phyloP scores from a whole-genome alignment of 1,140 invertebrate species.

The Drosophila kanapiae region DNA sequence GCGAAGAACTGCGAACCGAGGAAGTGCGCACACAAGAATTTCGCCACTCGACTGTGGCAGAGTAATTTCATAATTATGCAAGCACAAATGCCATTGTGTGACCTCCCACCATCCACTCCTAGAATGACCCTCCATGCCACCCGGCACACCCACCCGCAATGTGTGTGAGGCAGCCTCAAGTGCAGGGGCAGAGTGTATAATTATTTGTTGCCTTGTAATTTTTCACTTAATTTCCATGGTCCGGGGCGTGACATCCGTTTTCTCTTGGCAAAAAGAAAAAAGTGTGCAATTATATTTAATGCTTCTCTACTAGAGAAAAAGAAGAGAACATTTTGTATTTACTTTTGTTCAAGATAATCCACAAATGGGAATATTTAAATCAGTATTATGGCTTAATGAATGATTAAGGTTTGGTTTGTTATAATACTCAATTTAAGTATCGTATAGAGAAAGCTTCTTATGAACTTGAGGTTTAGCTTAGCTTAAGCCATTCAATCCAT shows the following conservation, averaged over 20 bases:
- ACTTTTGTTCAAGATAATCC: slow-evolving; percentile 9
- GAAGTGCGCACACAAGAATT: slow-evolving; percentile 68
- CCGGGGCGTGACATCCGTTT: slow-evolving; percentile 67
- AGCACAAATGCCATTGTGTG: slow-evolving; percentile 75
- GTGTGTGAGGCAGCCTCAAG: slow-evolving; percentile 49
- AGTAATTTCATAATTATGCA: slow-evolving; percentile 83
- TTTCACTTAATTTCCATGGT: slow-evolving; percentile 79
- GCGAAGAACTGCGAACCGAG: slow-evolving; percentile 53
- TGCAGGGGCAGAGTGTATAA: slow-evolving; percentile 74
- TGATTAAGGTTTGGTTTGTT: too few relatives aligned
- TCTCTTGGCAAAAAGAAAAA: slow-evolving; percentile 22
- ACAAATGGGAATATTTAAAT: background rate
- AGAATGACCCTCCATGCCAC: slow-evolving; percentile 7
- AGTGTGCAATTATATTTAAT: slow-evolving; percentile 71
- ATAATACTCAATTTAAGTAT: too few relatives aligned
- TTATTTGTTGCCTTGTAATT: slow-evolving; percentile 79
- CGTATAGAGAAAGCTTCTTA: background rate
- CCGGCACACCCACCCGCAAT: slow-evolving; percentile 8
- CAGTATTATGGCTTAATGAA: background rate
- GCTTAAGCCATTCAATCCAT: too few relatives aligned
- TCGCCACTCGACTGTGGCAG: slow-evolving; percentile 71
- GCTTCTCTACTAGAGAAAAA: slow-evolving; percentile 15
- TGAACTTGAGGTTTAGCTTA: too few relatives aligned
- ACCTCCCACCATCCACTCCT: slow-evolving; percentile 39
- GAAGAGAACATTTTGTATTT: slow-evolving; percentile 20